Evolutionary conservation across 2,113 vertebrate genomes (phyloP).

Genomic region (Hippotragus niger): DNA sequence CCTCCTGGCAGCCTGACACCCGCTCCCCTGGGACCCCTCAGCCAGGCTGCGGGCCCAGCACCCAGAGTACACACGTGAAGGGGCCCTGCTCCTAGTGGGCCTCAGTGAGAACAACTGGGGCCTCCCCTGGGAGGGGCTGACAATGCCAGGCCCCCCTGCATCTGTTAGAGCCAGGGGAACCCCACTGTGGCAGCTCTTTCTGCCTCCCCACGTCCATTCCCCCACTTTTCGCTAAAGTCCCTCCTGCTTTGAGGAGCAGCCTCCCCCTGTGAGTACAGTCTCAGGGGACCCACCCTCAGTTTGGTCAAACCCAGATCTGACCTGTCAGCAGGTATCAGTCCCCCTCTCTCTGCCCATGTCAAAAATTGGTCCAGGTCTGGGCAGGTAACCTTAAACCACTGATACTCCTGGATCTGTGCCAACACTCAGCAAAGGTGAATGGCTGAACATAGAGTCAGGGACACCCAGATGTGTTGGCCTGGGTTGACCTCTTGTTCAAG

Average conservation of each 20-base stretch:
- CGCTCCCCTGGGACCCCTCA: neutral
- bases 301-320: neutral
- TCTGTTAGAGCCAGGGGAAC: neutral
- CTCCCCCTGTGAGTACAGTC: too few species aligned
- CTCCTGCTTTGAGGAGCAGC: neutral
- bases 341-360: neutral
- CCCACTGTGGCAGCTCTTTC: neutral
- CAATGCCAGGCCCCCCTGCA: accelerated
- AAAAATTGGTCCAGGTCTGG: neutral
- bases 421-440: neutral
- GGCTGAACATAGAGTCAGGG: neutral
- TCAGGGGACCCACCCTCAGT: too few species aligned
- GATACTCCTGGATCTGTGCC: neutral
- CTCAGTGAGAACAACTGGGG: neutral
- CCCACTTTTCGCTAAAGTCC: neutral
- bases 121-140: too few species aligned
- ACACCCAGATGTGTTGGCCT: neutral
- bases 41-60: neutral
- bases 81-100: neutral
- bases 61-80: neutral
- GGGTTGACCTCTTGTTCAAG: neutral
- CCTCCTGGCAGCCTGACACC: neutral
- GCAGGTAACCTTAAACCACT: neutral
- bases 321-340: neutral
- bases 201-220: too few species aligned